Conservation (phyloP, 2,797 vertebrate species). For the Percopsis omiscomaycus region DNA sequence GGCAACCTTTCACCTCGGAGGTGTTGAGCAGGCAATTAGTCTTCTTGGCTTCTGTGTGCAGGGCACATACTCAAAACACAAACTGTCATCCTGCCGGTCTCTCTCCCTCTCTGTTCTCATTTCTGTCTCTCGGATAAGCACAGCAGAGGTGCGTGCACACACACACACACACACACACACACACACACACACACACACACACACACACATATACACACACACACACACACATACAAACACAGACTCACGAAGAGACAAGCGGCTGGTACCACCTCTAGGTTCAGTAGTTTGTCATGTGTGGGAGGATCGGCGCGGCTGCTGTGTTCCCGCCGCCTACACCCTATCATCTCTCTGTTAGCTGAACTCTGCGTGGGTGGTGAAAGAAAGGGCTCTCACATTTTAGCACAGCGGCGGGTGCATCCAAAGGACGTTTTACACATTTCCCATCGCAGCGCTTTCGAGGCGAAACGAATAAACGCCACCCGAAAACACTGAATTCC, state of each 20-base stretch:
- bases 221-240: conserved; percentile 1
- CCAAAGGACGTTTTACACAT: not conserved
- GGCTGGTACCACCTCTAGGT: conserved; percentile 23
- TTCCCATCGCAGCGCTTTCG: not conserved
- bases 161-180: conserved; percentile 35
- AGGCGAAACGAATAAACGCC: too few relatives aligned
- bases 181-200: conserved; percentile 19
- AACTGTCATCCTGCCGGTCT: conserved; percentile 12
- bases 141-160: not conserved
- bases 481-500: too few relatives aligned
- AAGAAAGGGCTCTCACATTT: not conserved
- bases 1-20: conserved; percentile 77
- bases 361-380: conserved; percentile 9
- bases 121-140: conserved; percentile 25
- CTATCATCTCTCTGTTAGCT: conserved; percentile 9
- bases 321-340: conserved; percentile 29
- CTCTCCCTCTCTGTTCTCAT: conserved; percentile 3
- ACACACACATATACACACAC: not conserved
- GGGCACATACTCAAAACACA: conserved; percentile 51
- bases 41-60: conserved; percentile 76
- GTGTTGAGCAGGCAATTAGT: conserved; percentile 78
- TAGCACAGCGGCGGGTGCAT: not conserved
- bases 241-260: not conserved
- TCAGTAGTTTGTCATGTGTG: conserved; percentile 32
- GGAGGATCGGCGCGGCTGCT: conserved; percentile 26